Evolutionary conservation across 2,888 invertebrate species (phyloP).

Genomic region (Iphiclides podalirius): DNA sequence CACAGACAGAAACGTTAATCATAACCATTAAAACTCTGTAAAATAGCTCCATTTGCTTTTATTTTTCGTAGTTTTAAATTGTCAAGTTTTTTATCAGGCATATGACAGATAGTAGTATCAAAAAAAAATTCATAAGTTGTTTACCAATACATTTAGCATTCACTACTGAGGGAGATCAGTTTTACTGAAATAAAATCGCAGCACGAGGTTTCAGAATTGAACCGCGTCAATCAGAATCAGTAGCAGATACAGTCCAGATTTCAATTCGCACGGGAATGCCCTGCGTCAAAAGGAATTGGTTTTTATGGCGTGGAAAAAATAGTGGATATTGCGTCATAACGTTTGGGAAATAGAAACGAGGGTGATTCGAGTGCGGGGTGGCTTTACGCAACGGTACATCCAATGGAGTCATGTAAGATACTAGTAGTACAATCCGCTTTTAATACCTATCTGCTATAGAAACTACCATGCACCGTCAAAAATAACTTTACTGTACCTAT

Average conservation of each 20-base stretch:
- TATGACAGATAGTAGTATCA: no score
- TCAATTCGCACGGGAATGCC: slow-evolving; percentile 22
- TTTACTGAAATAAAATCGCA: no score
- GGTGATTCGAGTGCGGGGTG: slow-evolving; percentile 4
- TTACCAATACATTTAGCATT: no score
- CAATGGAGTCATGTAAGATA: slow-evolving; percentile 12
- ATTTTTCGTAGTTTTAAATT: no score
- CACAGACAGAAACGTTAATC: no score
- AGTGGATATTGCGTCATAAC: slow-evolving; percentile 24
- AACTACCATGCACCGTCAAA: no score
- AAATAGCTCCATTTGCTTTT: no score
- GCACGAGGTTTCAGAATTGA: not conserved
- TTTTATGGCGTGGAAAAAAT: slow-evolving; percentile 24
- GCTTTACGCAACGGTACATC: slow-evolving; percentile 13
- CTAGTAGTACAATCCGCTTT: slow-evolving; percentile 4
- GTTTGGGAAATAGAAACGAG: slow-evolving; percentile 21
- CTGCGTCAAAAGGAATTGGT: slow-evolving; percentile 24
- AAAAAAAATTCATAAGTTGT: no score
- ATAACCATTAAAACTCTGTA: no score
- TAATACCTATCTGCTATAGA: not conserved
- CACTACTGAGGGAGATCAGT: no score
- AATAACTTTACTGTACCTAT: no score
- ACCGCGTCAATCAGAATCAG: slow-evolving; percentile 20
- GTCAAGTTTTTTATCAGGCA: no score
- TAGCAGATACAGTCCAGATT: slow-evolving; percentile 19